Evolutionary conservation across 2,113 vertebrate species (phyloP).

Genomic region (Rhinogobius similis): DNA sequence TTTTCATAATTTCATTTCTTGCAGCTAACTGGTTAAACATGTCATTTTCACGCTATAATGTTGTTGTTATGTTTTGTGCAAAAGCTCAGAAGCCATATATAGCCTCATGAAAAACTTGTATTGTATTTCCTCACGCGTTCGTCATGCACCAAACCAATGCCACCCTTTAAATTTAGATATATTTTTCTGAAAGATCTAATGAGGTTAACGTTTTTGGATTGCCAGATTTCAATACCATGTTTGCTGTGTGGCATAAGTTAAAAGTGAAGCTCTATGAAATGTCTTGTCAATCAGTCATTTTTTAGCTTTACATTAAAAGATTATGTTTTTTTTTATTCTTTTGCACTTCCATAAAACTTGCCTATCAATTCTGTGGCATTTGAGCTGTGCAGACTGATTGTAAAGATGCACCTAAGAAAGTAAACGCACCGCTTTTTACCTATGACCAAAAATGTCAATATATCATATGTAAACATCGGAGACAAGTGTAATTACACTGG

Average conservation of each 20-base stretch:
- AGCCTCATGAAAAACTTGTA: slow-evolving; percentile 48
- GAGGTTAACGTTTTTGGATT: background rate
- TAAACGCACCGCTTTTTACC: background rate
- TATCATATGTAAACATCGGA: background rate
- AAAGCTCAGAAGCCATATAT: slow-evolving; percentile 58
- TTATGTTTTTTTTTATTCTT: background rate
- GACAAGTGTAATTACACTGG: background rate
- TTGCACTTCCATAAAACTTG: background rate
- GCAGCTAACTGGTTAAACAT: slow-evolving; percentile 24
- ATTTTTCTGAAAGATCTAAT: background rate
- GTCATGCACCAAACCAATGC: background rate
- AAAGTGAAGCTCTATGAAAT: background rate
- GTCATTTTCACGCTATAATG: background rate
- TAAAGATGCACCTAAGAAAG: background rate
- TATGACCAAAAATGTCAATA: background rate
- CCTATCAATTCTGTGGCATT: background rate
- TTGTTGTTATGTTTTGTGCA: slow-evolving; percentile 36
- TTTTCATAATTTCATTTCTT: slow-evolving; percentile 50
- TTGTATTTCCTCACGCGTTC: background rate
- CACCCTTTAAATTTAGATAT: slow-evolving; percentile 8
- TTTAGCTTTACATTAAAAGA: background rate
- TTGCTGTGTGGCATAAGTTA: background rate
- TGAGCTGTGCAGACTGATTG: background rate
- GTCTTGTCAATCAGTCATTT: background rate
- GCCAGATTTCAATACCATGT: background rate